Conservation (phyloP, 2,797 vertebrate genomes). For the Mus spretus region DNA sequence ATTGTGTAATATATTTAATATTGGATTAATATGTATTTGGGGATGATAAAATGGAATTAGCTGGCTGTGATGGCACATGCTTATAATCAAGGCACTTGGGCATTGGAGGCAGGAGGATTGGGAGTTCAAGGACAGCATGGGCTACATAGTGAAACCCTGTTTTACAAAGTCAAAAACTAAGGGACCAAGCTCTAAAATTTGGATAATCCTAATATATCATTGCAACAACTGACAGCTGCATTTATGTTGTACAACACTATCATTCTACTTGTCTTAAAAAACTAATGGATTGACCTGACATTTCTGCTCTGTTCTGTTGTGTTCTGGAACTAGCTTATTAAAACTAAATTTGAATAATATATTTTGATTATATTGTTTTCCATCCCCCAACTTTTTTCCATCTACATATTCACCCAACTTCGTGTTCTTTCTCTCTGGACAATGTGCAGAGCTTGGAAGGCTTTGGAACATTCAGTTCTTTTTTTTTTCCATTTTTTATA, state of each 20-base stretch:
- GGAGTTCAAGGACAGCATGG: neutral
- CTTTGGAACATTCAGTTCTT: neutral
- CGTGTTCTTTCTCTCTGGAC: neutral
- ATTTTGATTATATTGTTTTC: neutral
- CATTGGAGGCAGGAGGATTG: neutral
- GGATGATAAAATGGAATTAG: neutral
- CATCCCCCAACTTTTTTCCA: neutral
- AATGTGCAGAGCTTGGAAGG: neutral
- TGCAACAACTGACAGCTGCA: neutral
- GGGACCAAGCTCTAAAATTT: neutral
- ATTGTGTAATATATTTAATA: constrained; percentile 5
- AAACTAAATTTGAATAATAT: neutral
- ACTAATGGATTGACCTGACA: constrained; percentile 4
- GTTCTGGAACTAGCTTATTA: neutral
- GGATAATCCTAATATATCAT: neutral
- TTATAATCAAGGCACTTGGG: neutral
- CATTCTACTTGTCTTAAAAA: constrained; percentile 31
- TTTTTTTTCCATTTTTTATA: too few species aligned
- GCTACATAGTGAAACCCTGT: neutral
- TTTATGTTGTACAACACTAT: neutral
- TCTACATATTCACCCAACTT: neutral
- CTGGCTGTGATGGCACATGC: neutral
- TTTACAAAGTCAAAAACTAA: neutral
- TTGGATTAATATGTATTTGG: neutral
- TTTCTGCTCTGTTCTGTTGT: neutral